Conservation (phyloP, 2,888 invertebrate genomes). For the Leucophenga montana region DNA sequence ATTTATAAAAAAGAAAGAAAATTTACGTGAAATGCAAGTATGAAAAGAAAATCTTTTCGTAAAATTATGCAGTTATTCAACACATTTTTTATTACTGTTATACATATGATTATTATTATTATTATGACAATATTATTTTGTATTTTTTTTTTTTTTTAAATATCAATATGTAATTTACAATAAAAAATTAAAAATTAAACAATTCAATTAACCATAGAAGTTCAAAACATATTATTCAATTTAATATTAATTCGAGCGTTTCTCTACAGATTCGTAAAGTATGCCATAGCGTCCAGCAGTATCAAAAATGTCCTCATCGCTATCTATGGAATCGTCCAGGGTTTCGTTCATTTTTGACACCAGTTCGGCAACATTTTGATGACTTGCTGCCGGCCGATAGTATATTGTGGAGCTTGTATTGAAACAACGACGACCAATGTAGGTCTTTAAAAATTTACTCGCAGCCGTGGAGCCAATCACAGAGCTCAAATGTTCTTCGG, state of each 20-base stretch:
- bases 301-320: constrained; percentile 59
- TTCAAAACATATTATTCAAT: too few relatives aligned
- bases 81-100: constrained; percentile 21
- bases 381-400: constrained; percentile 54
- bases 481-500: constrained; percentile 54
- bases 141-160: constrained; percentile 23
- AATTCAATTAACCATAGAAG: neutral
- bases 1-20: neutral
- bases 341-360: neutral
- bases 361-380: constrained; percentile 32
- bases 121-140: constrained; percentile 11
- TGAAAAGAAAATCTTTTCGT: neutral
- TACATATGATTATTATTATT: constrained; percentile 18
- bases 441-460: constrained; percentile 58
- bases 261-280: constrained; percentile 43
- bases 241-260: too few relatives aligned
- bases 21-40: constrained; percentile 8
- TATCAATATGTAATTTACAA: constrained; percentile 63
- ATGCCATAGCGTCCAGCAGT: constrained; percentile 49
- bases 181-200: constrained; percentile 57
- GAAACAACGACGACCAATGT: constrained; percentile 59
- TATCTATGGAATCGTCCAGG: constrained; percentile 40
- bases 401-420: constrained; percentile 60
- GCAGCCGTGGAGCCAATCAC: constrained; percentile 60
- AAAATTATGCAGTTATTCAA: constrained; percentile 14